Conservation (phyloP, 2,888 invertebrate genomes). For the Strigamia transsilvanica region DNA sequence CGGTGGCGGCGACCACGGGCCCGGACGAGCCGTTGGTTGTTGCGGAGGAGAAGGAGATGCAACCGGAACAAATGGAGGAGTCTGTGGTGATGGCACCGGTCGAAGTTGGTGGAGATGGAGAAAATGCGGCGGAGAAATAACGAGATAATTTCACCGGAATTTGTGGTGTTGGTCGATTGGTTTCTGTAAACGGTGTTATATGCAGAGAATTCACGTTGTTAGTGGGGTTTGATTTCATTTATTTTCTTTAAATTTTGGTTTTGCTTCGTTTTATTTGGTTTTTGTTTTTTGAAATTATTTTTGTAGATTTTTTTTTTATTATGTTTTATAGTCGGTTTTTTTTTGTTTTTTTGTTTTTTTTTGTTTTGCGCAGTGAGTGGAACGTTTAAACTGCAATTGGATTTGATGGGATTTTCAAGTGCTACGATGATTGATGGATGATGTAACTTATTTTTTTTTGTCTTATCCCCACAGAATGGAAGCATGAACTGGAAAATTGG, state of each 20-base stretch:
- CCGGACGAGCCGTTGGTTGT: background rate
- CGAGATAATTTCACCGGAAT: background rate
- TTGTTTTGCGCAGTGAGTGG: background rate
- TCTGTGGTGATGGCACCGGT: background rate
- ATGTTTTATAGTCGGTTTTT: background rate
- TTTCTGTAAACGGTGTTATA: background rate
- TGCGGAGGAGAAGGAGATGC: constrained; percentile 4
- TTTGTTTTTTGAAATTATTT: background rate
- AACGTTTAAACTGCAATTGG: constrained; percentile 15
- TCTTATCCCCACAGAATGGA: background rate
- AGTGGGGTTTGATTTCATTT: constrained; percentile 1
- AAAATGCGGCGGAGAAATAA: constrained; percentile 48
- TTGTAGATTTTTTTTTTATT: background rate
- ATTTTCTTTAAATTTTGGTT: background rate
- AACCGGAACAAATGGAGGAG: background rate
- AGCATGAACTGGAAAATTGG: background rate
- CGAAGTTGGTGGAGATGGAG: background rate
- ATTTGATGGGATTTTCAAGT: background rate
- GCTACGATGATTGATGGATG: background rate
- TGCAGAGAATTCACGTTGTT: constrained; percentile 13
- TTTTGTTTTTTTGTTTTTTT: background rate
- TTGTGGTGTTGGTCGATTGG: background rate
- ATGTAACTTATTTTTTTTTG: constrained; percentile 1
- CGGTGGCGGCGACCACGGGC: background rate
- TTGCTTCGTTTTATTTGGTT: background rate